Percentiles rank a stretch among this genome's conserved stretches.
These are phyloP conservation scores for Serrognathus titanus DNA, from an alignment of 2,888 invertebrate genomes.

Conservation along the genomic window DNA sequence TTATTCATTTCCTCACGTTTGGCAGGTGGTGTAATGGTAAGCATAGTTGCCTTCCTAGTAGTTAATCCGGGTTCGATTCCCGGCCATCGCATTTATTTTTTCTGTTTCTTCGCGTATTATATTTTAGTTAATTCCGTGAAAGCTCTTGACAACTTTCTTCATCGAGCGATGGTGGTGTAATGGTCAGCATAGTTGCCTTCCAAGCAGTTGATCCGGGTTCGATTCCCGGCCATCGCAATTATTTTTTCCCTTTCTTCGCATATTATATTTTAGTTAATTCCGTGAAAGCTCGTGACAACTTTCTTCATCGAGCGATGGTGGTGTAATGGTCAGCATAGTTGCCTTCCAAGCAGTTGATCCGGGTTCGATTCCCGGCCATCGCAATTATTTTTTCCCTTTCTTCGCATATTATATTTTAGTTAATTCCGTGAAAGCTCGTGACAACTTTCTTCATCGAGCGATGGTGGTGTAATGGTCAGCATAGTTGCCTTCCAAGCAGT, in stretches of 20 bases:
- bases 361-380: slow-evolving; percentile 53
- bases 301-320: slow-evolving; percentile 41
- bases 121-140: too few relatives aligned
- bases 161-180: slow-evolving; percentile 48
- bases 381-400: slow-evolving; percentile 27
- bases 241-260: too few relatives aligned
- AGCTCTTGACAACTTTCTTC: too few relatives aligned
- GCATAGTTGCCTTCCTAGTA: slow-evolving; percentile 52
- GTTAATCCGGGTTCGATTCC: slow-evolving; percentile 53
- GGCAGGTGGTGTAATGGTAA: slow-evolving; percentile 52
- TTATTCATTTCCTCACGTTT: too few relatives aligned
- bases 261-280: too few relatives aligned
- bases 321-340: slow-evolving; percentile 52
- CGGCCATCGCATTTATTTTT: slow-evolving; percentile 45
- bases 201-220: slow-evolving; percentile 53
- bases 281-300: too few relatives aligned
- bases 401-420: too few relatives aligned
- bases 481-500: slow-evolving; percentile 53
- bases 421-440: too few relatives aligned
- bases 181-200: slow-evolving; percentile 52
- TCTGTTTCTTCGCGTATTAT: too few relatives aligned
- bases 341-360: slow-evolving; percentile 53
- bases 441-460: slow-evolving; percentile 27
- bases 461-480: slow-evolving; percentile 52
- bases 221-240: slow-evolving; percentile 50